Base-by-base conservation (phyloP, 2,113 vertebrate species). In the Crotalus helleri region DNA sequence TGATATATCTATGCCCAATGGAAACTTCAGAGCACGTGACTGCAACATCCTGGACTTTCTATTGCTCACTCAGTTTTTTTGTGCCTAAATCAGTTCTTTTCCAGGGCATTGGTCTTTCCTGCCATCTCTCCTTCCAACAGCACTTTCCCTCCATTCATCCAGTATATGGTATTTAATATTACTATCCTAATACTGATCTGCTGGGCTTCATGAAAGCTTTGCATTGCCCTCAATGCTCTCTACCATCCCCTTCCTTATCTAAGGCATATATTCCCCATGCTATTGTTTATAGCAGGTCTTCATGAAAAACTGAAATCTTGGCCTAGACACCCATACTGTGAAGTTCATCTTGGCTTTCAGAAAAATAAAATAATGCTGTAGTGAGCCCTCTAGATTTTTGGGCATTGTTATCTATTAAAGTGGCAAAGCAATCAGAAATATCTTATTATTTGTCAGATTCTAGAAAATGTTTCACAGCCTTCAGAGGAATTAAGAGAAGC, bases 31-130 rank as follows among this genome's bases (percentile, higher is more conserved):
- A 88, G 85, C 91, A 92, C 49, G 1, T 88, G 64, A 24, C 17
- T 94, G 19, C 7, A 17, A 24, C 5, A 44, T 33, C 44, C 86
- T 94, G 95, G 94, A 58, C 90, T 94, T 94, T 94, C 91, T 33
- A 88, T 87, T 89, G 54, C 2, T 86, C 54, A 59, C n/a, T 55
- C 69, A 24, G 46, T 13, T 61, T 85, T 94, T 94, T 90, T 89
- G 58, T 74, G 89, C 61, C 87, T 85, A 94, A 94, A 92, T 59
- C 85, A 94, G 89, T 0, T 0, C 44, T 24, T 92, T 94, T 91
- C 91, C 55, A 57, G 39, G 90, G 93, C 96, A 96, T 11, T 33
- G 2, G 11, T 33, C 74, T 59, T 90, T 55, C 49, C 85, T 59
- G 4, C 13, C 74, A 26, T 6, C 23, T n/a, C 29, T n/a, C 57